Base-by-base conservation (phyloP, 64 coral and sea anemone species). In the Montipora sp. region DNA sequence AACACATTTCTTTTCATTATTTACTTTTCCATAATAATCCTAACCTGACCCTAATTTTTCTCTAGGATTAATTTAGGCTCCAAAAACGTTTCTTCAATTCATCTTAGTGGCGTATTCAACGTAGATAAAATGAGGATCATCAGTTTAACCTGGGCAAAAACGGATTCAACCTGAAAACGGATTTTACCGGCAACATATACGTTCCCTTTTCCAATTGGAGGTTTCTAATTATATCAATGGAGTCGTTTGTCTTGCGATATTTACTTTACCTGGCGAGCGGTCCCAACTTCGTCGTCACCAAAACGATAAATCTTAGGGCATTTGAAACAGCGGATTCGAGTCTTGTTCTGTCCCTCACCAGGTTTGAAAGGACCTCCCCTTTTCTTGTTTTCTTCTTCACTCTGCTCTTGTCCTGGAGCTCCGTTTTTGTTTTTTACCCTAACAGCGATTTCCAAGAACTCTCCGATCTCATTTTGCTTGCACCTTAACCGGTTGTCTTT, bases 401-500 rank as follows among this genome's bases (percentile, higher is more conserved):
- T 36, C 3, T 80, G 20, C 50, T 3, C 9, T 80, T 12, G 3
- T 3, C 6, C 15, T 21, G 19, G 2, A 9, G 23, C 50, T 23
- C 50, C 50, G 4, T 80, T 80, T 76, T 12, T 76, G 78, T 24
- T 59, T 59, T 24, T 22, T 20, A 80, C 50, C 10, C 9, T 24
- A 8, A 80, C 27, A n/a, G n/a, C 78, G 10, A 80, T 22, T n/a
- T 80, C 78, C n/a, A 80, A 16, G 10, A n/a, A 80, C 22, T 59
- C 19, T 58, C 78, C 78, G 2, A 16, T 11, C 0, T 59, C 51
- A 20, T 80, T 36, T 5, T 23, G 7, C 23, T 80, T 80, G 78
- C 78, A 80, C 8, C 5, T 59, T 50, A 20, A 80, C 11, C 2
- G 48, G 2, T 48, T 51, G 1, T 0, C 6, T 20, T 2, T 19